Conservation (phyloP, 1,140 invertebrate genomes). For the Heliothis virescens region DNA sequence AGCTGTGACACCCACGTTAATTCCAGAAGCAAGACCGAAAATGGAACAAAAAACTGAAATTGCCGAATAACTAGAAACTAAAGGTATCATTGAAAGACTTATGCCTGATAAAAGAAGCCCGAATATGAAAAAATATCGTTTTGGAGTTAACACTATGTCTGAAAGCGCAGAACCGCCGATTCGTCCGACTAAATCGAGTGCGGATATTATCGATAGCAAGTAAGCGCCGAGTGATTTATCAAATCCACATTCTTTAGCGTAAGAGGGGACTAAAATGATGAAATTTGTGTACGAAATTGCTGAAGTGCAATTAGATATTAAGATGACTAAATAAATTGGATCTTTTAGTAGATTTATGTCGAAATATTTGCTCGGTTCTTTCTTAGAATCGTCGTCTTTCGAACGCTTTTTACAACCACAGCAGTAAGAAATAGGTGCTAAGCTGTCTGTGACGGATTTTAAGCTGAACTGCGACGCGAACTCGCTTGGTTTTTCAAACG, state of each 20-base stretch:
- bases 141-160: slow-evolving; percentile 90
- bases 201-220: slow-evolving; percentile 92
- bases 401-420: slow-evolving; percentile 75
- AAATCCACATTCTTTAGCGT: slow-evolving; percentile 90
- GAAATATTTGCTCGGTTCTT: slow-evolving; percentile 89
- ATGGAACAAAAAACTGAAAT: slow-evolving; percentile 90
- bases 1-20: slow-evolving; percentile 94
- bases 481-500: slow-evolving; percentile 90
- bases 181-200: slow-evolving; percentile 92
- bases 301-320: slow-evolving; percentile 94
- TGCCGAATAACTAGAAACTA: slow-evolving; percentile 86
- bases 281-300: slow-evolving; percentile 95
- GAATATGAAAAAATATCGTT: slow-evolving; percentile 93
- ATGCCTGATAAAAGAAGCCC: slow-evolving; percentile 92
- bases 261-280: slow-evolving; percentile 92
- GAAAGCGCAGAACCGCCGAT: slow-evolving; percentile 94
- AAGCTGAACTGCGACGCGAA: slow-evolving; percentile 92
- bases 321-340: slow-evolving; percentile 92
- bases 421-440: slow-evolving; percentile 81
- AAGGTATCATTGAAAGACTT: slow-evolving; percentile 89
- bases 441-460: slow-evolving; percentile 88
- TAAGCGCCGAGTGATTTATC: slow-evolving; percentile 90
- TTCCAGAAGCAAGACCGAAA: slow-evolving; percentile 93
- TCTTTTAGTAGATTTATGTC: slow-evolving; percentile 92
- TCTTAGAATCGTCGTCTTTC: slow-evolving; percentile 79